phyloP scores from a whole-genome alignment of 2,113 vertebrate species.

The Ptilorrhoa leucosticta region DNA sequence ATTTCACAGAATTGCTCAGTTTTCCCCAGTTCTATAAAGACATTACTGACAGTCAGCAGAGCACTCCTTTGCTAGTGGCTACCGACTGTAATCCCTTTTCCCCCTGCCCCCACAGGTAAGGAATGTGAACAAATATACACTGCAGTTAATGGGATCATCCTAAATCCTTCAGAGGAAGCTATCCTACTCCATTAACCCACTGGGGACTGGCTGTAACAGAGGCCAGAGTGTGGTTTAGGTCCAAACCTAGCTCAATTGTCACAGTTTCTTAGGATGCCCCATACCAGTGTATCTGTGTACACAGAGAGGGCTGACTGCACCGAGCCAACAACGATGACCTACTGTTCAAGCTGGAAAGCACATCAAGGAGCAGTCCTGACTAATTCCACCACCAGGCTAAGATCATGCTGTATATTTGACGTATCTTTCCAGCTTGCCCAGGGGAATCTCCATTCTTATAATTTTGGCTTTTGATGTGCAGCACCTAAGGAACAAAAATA shows the following conservation, averaged over 20 bases:
- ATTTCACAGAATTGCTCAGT: background rate
- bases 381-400: background rate
- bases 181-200: background rate
- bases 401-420: background rate
- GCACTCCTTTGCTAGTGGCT: background rate
- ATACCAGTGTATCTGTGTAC: background rate
- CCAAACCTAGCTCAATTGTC: background rate
- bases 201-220: background rate
- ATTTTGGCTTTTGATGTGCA: background rate
- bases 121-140: constrained; percentile 18
- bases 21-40: background rate
- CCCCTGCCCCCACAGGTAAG: background rate
- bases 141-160: constrained; percentile 44
- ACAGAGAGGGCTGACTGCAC: background rate
- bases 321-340: background rate
- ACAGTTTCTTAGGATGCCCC: background rate
- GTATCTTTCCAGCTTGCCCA: background rate
- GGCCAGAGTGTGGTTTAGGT: background rate
- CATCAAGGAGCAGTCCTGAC: background rate
- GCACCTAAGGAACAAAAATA: background rate
- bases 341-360: background rate
- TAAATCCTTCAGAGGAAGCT: constrained; percentile 16
- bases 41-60: constrained; percentile 18
- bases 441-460: background rate
- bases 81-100: background rate